Percentiles rank a stretch among this genome's conserved stretches.
Conservation (phyloP, 35 echinoderm and acorn worm species). For the Lytechinus pictus region DNA sequence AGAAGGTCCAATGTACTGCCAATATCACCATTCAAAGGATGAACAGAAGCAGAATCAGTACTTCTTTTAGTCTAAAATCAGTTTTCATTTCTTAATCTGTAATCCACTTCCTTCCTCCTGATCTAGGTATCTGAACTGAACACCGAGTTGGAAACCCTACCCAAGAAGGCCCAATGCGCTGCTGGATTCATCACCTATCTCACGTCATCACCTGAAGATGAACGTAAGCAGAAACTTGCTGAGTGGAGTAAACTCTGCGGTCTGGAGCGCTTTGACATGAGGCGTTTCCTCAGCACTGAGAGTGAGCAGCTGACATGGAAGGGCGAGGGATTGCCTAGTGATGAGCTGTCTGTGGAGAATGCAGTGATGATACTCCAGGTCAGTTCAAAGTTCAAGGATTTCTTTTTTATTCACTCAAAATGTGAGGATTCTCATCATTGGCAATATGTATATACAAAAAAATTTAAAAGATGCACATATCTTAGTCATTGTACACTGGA, state of each 20-base stretch:
- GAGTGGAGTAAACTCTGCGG: conserved; percentile 68
- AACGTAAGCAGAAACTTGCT: conserved; percentile 59
- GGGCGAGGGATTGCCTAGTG: conserved; percentile 89
- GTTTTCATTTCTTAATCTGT: neutral
- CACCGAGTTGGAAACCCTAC: conserved; percentile 89
- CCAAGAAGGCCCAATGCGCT: conserved; percentile 91
- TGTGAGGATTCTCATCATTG: neutral
- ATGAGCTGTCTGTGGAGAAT: conserved; percentile 98
- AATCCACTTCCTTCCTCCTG: neutral
- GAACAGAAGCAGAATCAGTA: too few species aligned
- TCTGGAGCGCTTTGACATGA: conserved; percentile 74
- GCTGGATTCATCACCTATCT: conserved; percentile 99
- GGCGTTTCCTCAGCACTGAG: conserved; percentile 94
- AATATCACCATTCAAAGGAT: conserved; percentile 64
- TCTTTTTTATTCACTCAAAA: neutral
- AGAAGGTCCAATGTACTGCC: conserved; percentile 85
- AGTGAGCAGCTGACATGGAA: conserved; percentile 98
- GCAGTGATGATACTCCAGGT: conserved; percentile 94
- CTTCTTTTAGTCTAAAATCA: neutral
- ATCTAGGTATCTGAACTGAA: conserved; percentile 89
- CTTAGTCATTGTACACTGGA: neutral
- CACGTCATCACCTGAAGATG: conserved; percentile 84
- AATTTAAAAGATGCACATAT: neutral
- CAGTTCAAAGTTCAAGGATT: neutral
- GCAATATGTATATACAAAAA: neutral